These are phyloP conservation scores for Tarsius wallacei DNA, from an alignment of 2,797 vertebrate species.

Conservation along the genomic window DNA sequence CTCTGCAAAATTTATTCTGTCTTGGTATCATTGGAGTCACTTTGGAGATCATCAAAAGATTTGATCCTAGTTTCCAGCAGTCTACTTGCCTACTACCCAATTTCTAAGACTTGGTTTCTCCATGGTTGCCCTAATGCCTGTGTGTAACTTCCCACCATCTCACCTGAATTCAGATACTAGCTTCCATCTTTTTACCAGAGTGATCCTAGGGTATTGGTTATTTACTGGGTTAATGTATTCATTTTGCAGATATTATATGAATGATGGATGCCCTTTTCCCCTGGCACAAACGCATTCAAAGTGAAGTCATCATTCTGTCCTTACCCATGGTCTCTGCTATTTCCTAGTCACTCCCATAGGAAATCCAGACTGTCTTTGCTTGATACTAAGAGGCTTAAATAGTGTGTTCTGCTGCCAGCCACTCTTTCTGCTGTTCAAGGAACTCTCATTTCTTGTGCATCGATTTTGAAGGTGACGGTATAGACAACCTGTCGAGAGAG, in stretches of 20 bases:
- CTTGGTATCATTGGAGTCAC: background rate
- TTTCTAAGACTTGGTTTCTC: background rate
- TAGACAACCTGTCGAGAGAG: slow-evolving; percentile 71
- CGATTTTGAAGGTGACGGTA: slow-evolving; percentile 59
- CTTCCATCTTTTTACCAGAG: background rate
- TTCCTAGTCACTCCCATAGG: background rate
- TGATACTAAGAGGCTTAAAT: background rate
- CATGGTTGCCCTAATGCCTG: background rate
- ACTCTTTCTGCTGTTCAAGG: background rate
- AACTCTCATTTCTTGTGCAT: slow-evolving; percentile 69
- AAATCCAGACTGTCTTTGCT: slow-evolving; percentile 33
- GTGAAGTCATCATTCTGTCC: slow-evolving; percentile 22
- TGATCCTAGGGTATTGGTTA: background rate
- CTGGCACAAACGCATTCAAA: background rate
- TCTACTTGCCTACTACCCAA: background rate
- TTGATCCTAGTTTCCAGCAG: background rate
- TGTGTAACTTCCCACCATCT: background rate
- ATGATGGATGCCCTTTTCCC: background rate
- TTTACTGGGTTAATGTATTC: background rate
- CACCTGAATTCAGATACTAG: background rate
- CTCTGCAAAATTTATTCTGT: background rate
- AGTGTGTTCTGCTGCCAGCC: background rate
- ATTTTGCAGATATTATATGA: background rate
- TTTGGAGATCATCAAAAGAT: background rate
- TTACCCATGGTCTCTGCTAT: background rate